Evolutionary conservation across 2,113 vertebrate species (phyloP).

Genomic region (Thermophis baileyi): DNA sequence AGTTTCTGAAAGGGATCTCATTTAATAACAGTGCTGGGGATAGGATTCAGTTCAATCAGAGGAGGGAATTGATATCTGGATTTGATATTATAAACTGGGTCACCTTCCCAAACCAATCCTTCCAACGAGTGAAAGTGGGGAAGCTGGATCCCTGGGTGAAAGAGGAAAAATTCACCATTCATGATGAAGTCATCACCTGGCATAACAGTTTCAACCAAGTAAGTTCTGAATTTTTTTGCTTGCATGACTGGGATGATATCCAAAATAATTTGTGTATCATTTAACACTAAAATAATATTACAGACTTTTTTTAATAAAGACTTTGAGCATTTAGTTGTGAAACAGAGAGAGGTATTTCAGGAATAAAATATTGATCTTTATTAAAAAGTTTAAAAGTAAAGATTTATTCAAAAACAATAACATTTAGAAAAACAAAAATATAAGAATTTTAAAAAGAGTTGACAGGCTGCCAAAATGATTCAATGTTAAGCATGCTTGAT

Average conservation of each 20-base stretch:
- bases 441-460: background rate
- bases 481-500: background rate
- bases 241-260: background rate
- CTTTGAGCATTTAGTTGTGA: background rate
- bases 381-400: background rate
- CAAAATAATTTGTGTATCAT: background rate
- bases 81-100: background rate
- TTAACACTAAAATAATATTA: background rate
- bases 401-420: background rate
- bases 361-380: background rate
- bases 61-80: background rate
- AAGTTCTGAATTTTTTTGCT: background rate
- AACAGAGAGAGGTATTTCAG: background rate
- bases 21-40: background rate
- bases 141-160: background rate
- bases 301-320: background rate
- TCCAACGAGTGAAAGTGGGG: background rate
- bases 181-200: background rate
- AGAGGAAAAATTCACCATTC: background rate
- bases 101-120: background rate
- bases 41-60: background rate
- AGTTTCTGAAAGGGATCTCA: background rate
- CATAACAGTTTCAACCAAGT: background rate
- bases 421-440: background rate
- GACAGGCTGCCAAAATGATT: background rate